phyloP scores from a whole-genome alignment of 1,140 invertebrate species.

The Trachymyrmex septentrionalis region DNA sequence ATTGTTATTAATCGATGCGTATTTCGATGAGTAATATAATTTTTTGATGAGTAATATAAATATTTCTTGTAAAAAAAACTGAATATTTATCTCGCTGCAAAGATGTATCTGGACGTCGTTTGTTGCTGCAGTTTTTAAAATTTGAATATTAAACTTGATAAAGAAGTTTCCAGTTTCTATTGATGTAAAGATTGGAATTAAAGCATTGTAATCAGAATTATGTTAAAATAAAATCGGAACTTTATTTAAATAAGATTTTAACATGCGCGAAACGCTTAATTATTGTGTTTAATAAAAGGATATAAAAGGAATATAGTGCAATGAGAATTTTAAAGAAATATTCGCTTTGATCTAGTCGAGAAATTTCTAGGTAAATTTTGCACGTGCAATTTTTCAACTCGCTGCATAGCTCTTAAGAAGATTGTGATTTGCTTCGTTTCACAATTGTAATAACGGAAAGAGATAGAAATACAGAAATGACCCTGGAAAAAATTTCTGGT shows the following conservation, averaged over 20 bases:
- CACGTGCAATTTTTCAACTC: neutral
- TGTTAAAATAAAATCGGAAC: neutral
- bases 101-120: neutral
- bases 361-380: neutral
- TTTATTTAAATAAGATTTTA: neutral
- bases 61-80: neutral
- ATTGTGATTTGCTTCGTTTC: conserved; percentile 11
- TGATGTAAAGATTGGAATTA: neutral
- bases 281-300: neutral
- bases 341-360: neutral
- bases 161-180: neutral
- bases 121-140: neutral
- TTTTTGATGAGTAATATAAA: neutral
- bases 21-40: neutral
- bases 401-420: neutral
- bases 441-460: neutral
- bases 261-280: neutral
- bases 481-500: too few species aligned
- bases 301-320: too few species aligned
- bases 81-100: neutral
- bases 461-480: neutral
- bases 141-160: conserved; percentile 31
- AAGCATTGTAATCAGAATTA: neutral
- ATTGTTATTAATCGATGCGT: neutral
- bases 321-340: neutral